A percentile compares a stretch with the other conserved stretches of the same genome.
Conservation (phyloP, 2,113 vertebrate genomes). For the Setophaga petechia region DNA sequence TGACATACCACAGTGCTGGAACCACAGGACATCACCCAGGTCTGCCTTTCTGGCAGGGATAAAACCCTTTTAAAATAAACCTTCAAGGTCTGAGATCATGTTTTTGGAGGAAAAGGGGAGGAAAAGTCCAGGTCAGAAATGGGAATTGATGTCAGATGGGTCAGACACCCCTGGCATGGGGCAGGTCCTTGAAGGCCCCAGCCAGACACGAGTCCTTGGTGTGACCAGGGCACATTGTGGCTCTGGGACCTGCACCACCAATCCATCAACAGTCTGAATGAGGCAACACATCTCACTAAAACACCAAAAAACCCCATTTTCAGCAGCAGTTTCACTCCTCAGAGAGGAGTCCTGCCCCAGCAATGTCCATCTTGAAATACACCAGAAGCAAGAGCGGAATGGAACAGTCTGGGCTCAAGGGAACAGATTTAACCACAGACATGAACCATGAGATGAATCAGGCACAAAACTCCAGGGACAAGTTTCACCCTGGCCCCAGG, state of each 20-base stretch:
- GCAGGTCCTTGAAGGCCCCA: neutral
- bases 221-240: rapidly evolving
- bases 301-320: neutral
- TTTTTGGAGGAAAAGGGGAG: neutral
- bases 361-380: neutral
- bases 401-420: neutral
- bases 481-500: neutral
- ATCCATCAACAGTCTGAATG: rapidly evolving
- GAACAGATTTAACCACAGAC: neutral
- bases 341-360: neutral
- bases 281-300: neutral
- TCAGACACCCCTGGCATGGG: neutral
- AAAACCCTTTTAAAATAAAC: neutral
- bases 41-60: neutral
- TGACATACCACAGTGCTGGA: rapidly evolving
- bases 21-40: rapidly evolving
- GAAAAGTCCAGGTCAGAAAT: neutral
- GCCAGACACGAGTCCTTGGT: rapidly evolving
- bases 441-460: neutral
- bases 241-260: neutral
- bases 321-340: neutral
- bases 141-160: rapidly evolving
- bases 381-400: neutral
- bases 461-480: neutral
- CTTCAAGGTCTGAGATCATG: neutral